phyloP scores from a whole-genome alignment of 92 coral and sea anemone genomes.

The Paramuricea clavata region DNA sequence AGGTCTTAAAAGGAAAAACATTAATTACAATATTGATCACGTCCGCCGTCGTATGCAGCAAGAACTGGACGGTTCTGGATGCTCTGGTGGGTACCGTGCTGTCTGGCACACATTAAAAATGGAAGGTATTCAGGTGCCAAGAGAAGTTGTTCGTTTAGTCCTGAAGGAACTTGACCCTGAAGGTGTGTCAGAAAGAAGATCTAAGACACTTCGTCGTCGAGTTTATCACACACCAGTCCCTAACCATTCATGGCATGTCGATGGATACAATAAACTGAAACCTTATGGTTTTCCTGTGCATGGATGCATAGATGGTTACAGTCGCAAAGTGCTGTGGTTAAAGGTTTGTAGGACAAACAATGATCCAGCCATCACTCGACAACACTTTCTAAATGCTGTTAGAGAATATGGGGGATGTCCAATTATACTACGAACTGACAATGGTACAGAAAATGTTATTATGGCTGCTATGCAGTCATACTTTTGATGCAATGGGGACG shows the following conservation, averaged over 20 bases:
- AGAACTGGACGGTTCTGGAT: slow-evolving; percentile 24
- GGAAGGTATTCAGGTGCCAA: slow-evolving; percentile 71
- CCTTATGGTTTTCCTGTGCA: too few relatives aligned
- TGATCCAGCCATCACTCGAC: slow-evolving; percentile 35
- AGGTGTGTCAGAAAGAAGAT: too few relatives aligned
- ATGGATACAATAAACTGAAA: too few relatives aligned
- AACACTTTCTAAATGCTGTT: slow-evolving; percentile 26
- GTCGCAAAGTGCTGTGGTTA: too few relatives aligned
- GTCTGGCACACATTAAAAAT: too few relatives aligned
- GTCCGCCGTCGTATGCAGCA: slow-evolving; percentile 28
- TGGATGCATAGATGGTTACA: too few relatives aligned
- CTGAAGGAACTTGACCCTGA: slow-evolving; percentile 68
- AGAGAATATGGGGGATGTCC: slow-evolving; percentile 42
- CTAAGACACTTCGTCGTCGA: slow-evolving; percentile 57
- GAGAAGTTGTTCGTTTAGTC: slow-evolving; percentile 56
- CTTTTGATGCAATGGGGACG: slow-evolving; percentile 30
- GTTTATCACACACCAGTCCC: too few relatives aligned
- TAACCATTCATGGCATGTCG: too few relatives aligned
- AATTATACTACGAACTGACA: slow-evolving; percentile 17
- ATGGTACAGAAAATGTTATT: slow-evolving; percentile 36
- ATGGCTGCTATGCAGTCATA: slow-evolving; percentile 42
- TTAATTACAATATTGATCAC: not conserved
- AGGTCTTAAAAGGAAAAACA: slow-evolving; percentile 12
- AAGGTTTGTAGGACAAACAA: too few relatives aligned
- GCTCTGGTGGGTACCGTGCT: slow-evolving; percentile 34